Base-by-base conservation (phyloP, 1,140 invertebrate species). In the Drosophila seguyi region DNA sequence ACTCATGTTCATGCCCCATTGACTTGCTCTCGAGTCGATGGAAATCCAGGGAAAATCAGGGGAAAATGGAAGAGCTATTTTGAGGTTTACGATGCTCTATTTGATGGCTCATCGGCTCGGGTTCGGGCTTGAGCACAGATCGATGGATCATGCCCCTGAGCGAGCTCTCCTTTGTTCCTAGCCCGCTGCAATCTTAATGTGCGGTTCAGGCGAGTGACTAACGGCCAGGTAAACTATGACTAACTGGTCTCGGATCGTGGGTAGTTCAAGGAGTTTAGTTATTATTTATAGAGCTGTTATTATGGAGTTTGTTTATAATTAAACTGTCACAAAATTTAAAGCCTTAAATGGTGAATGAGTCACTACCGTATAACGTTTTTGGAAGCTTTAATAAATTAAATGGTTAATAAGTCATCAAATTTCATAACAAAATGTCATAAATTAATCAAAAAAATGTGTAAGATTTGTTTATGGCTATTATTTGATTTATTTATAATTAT, bases 141-240 rank as follows among this genome's bases (percentile, higher is more conserved):
- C 50, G 41, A 16, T 39, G 66, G 66, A 72, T 71, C 65, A 41
- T 72, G 65, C 50, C 68, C 36, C 65, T 44, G 25, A 42, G 52
- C 29, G 16, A 34, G 45, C 44, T 58, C 29, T 57, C 34, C 68
- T 58, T 72, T 72, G 66, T 71, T 71, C 42, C 42, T 55, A 39
- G 52, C 13, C 36, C 34, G 52, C 13, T 63, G 42, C 59, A 42
- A 63, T 75, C 41, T 59, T 73, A 45, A 61, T 60, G 44, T 58
- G 67, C 67, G 65, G 69, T 50, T 53, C 27, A 65, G 59, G 38
- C 53, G 68, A 50, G 42, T 75, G 73, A 75, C 72, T 75, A 75
- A 75, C 72, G 72, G 73, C 52, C 34, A 58, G 27, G 18, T 31
- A 72, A 72, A 41, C 67, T 48, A 75, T 75, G 72, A 75, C 72